Evolutionary conservation across 2,113 vertebrate genomes (phyloP), one percentile per base, ranked within the genome.

Genomic region (Sphyrna mokarran): DNA sequence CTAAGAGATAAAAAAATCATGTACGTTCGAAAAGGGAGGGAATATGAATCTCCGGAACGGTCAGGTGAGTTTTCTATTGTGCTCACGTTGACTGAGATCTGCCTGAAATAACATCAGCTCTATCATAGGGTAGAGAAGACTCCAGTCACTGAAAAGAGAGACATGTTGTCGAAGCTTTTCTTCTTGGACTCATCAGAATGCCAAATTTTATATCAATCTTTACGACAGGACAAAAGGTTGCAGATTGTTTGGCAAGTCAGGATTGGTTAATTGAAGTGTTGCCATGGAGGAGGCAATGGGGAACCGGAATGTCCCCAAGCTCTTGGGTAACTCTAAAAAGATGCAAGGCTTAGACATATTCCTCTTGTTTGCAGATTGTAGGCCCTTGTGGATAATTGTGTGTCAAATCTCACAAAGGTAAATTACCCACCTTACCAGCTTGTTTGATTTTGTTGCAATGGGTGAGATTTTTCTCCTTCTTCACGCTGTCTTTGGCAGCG

Each of bases 1-100:
- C 98, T 98, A 96, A 97, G 97, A 78, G 98, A 98, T 96, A 99
- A 98, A 96, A 98, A 98, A 96, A 98, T 98, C 93, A 97, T 98
- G 0, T 98, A 98, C 72, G 97, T 98, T 96, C 97, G 98, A 95
- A 98, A 98, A 95, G 98, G 98, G 95, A 97, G 97, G 96, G 98
- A 97, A 96, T 98, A 96, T 96, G 98, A 98, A 95, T 96, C 98
- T 95, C 97, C 98, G 3, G 99, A 99, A 95, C 98, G 98, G 96
- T 98, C 98, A 96, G 98, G 99, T 99, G 98, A 97, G 97, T 97
- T 83, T 86, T 33, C 40, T 33, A 63, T 22, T 26, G 13, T 40
- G 63, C 2, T 10, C 26, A 22, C 54, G 33, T 76, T 54, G 18
- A 66, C 89, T 8, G 33, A 8, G 20, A 22, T 22, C 33, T 93